Percentiles rank a stretch among this genome's conserved stretches.
Conservation (phyloP, 2,888 invertebrate genomes). For the Nymphalis urticae region DNA sequence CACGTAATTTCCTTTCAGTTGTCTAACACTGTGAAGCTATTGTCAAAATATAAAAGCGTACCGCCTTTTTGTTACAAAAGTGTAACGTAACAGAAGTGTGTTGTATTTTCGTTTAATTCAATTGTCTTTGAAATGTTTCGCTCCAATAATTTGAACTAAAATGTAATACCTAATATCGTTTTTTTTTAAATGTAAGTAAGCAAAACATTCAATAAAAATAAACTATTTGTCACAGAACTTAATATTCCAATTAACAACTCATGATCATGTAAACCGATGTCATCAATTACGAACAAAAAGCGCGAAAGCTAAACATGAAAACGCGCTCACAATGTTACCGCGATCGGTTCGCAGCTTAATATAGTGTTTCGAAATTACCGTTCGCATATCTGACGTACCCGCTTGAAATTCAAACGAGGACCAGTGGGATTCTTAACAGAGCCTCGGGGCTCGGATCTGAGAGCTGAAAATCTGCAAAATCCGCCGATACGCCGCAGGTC, state of each 20-base stretch:
- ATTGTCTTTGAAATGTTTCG: neutral
- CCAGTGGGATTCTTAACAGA: slow-evolving; percentile 72
- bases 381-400: slow-evolving; percentile 26
- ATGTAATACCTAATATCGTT: neutral
- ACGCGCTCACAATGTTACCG: slow-evolving; percentile 19
- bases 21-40: slow-evolving; percentile 51
- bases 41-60: slow-evolving; percentile 61
- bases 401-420: slow-evolving; percentile 54
- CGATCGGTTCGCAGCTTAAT: slow-evolving; percentile 24
- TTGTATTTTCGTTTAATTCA: slow-evolving; percentile 42
- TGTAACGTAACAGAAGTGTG: neutral
- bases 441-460: slow-evolving; percentile 53
- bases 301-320: slow-evolving; percentile 6
- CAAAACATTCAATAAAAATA: neutral
- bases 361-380: slow-evolving; percentile 42
- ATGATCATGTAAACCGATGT: neutral
- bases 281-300: slow-evolving; percentile 2
- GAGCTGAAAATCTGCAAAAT: slow-evolving; percentile 77
- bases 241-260: neutral
- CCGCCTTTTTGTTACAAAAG: slow-evolving; percentile 44
- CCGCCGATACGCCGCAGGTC: slow-evolving; percentile 58
- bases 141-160: no score
- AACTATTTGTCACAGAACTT: no score
- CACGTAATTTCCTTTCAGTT: slow-evolving; percentile 62
- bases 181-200: neutral